Conservation (phyloP, 2,888 invertebrate species). For the Folsomia manolachei region DNA sequence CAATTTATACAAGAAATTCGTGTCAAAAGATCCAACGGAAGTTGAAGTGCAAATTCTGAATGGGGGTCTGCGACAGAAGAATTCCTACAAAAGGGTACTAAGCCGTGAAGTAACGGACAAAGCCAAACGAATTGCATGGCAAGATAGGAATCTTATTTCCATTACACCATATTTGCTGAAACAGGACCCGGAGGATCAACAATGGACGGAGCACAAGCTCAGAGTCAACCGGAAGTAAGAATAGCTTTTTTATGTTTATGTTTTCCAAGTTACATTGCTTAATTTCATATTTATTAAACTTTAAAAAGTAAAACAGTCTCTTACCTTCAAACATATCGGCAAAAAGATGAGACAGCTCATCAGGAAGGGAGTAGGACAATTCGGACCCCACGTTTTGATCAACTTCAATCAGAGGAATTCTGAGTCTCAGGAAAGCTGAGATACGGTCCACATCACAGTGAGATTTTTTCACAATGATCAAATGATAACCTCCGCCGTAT, state of each 20-base stretch:
- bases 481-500: conserved; percentile 71
- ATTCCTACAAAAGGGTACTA: neutral
- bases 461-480: conserved; percentile 66
- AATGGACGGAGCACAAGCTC: neutral
- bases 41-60: neutral
- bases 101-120: neutral
- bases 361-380: conserved; percentile 67
- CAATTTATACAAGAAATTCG: neutral
- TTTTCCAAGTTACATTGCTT: too few species aligned
- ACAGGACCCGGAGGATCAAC: neutral
- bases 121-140: neutral
- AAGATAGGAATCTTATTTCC: neutral
- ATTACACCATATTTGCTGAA: neutral
- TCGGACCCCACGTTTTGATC: conserved; percentile 74
- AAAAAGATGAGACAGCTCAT: conserved; percentile 63
- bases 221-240: neutral
- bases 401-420: conserved; percentile 65
- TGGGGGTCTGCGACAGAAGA: neutral
- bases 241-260: too few species aligned
- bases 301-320: too few species aligned
- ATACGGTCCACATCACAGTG: conserved; percentile 56
- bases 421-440: conserved; percentile 62
- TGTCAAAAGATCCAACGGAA: neutral
- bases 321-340: conserved; percentile 69
- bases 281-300: too few species aligned